Percentiles rank a stretch among this genome's conserved stretches.
Evolutionary conservation across 2,888 invertebrate genomes (phyloP).

Genomic region (Automeris io): DNA sequence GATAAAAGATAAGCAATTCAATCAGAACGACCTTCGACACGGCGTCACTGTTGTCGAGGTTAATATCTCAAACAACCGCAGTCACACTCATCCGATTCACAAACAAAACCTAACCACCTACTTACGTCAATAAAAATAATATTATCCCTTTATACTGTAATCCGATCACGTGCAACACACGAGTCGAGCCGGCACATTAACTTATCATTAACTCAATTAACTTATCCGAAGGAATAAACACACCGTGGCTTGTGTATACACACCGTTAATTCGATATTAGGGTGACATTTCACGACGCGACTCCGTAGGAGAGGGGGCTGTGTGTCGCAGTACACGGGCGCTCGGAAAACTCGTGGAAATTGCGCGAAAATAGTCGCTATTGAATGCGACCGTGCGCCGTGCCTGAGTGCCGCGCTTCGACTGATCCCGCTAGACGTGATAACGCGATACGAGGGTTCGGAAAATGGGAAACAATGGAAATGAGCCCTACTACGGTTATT

Average conservation of each 20-base stretch:
- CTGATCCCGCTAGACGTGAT: slow-evolving; percentile 58
- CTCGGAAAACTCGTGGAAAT: slow-evolving; percentile 51
- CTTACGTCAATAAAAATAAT: slow-evolving; percentile 60
- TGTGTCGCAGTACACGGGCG: slow-evolving; percentile 29
- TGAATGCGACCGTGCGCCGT: slow-evolving; percentile 45
- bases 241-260: slow-evolving; percentile 46
- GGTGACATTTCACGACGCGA: slow-evolving; percentile 52
- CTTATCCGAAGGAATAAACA: slow-evolving; percentile 32
- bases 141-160: slow-evolving; percentile 55
- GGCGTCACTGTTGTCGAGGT: slow-evolving; percentile 27
- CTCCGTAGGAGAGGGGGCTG: slow-evolving; percentile 29
- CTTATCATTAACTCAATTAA: slow-evolving; percentile 53
- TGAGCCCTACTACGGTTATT: slow-evolving; percentile 39
- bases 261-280: slow-evolving; percentile 53
- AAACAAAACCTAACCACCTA: slow-evolving; percentile 42
- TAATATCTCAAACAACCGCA: slow-evolving; percentile 31
- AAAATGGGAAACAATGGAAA: slow-evolving; percentile 69
- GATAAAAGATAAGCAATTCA: slow-evolving; percentile 52
- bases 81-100: slow-evolving; percentile 36
- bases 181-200: slow-evolving; percentile 50
- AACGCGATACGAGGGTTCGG: slow-evolving; percentile 45
- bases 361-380: slow-evolving; percentile 28
- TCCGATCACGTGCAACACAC: slow-evolving; percentile 62
- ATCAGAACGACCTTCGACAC: slow-evolving; percentile 49
- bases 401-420: slow-evolving; percentile 43